Base-by-base conservation (phyloP, 2,888 invertebrate species). In the Dermolepida albohirtum region DNA sequence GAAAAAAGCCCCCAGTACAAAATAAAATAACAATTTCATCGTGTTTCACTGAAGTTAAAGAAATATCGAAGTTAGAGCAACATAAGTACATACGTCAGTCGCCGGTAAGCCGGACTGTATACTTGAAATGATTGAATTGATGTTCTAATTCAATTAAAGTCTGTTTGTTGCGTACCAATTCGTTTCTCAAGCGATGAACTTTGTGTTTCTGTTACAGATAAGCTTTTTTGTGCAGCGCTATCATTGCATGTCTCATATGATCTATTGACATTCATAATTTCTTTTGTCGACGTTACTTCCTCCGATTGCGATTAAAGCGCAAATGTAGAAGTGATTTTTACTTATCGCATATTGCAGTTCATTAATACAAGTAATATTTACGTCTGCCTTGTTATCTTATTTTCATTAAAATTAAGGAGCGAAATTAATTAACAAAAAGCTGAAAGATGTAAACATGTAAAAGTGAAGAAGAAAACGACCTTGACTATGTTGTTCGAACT, bases 181-280 rank as follows among this genome's bases (percentile, higher is more conserved):
- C 44, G 44, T 44, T 59, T 44, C 57, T 43, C 57, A 44, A 44
- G 14, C 57, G 57, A 59, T 59, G 57, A 59, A 59, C 57, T 59
- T 59, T 59, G 57, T 59, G 57, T 54, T 39, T 34, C 1, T 54
- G 8, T 40, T 39, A 39, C 29, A 41, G 57, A 59, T 59, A 59
- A 59, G 11, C 44, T 59, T 39, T 59, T n/a, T 29, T 59, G 27
- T 59, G 27, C 43, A 27, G 22, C 39, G 39, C 44, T 40, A 44
- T 59, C 44, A 44, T 44, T 59, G 44, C 57, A 27, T 29, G 29
- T 44, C 44, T 59, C 7, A 44, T 59, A 29, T 59, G 57, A 59
- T 44, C 12, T 44, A 29, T 59, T 59, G 57, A 59, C 57, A 59
- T 59, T 59, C 57, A 44, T 59, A 44, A 44, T 59, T 59, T 59